Base-by-base conservation (phyloP, 2,888 invertebrate genomes). In the Scaptomyza caliginosa region DNA sequence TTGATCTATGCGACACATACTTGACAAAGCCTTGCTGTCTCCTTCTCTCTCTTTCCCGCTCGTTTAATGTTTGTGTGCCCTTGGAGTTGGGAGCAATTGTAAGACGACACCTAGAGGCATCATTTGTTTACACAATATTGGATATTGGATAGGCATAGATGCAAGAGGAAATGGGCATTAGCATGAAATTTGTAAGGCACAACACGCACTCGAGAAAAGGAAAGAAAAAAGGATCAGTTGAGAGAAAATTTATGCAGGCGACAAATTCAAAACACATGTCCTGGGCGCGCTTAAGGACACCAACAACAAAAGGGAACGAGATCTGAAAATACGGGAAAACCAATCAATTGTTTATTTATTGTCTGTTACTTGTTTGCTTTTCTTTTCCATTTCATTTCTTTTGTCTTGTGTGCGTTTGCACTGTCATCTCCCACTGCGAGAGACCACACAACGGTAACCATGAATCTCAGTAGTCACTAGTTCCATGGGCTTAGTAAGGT, bases 61-160 rank as follows among this genome's bases (percentile, higher is more conserved):
- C 10, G 16, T 43, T 26, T 43, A 17, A 43, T 43, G 24, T 30
- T 30, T 30, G 30, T 30, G 30, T 30, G 30, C 43, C 16, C 16
- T 43, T 45, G 58, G 54, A 54, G 54, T 32, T 3, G 17, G 32
- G 40, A 43, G 45, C 67, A 42, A 74, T 66, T 74, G 81, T 83
- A 81, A 81, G 81, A 49, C 56, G 86, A 81, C 81, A 81, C 81
- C 81, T 81, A 79, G 67, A 68, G 73, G 76, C 75, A 83, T 83
- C 85, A 86, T 86, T 83, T 83, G 83, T 83, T 83, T 83, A 83
- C 83, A 83, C 81, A 83, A 83, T 86, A 83, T 83, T 83, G 83
- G 78, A 81, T 80, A 80, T 80, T 66, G 82, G 85, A 67, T 68
- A 74, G 69, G 64, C 52, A 62, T 24, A 4, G 57, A 48, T 51